phyloP scores from a whole-genome alignment of 2,113 vertebrate genomes.

The Chrysochloris asiatica region DNA sequence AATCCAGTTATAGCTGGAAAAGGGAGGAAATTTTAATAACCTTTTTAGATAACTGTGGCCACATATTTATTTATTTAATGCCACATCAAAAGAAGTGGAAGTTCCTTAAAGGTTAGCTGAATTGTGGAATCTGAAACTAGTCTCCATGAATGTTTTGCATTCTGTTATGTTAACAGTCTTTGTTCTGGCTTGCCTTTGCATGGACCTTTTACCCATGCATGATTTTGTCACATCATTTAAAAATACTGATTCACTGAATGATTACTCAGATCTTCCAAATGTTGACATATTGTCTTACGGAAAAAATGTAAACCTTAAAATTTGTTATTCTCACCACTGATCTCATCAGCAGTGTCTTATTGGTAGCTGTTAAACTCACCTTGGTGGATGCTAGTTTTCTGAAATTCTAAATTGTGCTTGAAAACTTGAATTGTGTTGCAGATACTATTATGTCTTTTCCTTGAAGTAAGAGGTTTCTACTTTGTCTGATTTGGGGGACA shows the following conservation, averaged over 20 bases:
- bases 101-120: not conserved
- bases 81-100: not conserved
- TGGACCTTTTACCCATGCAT: not conserved
- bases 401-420: not conserved
- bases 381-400: not conserved
- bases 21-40: not conserved
- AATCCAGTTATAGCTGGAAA: not conserved
- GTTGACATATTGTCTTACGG: not conserved
- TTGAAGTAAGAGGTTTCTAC: not conserved
- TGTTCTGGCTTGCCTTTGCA: not conserved
- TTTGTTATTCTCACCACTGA: not conserved
- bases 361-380: not conserved
- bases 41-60: not conserved
- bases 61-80: not conserved
- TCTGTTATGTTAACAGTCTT: too few species aligned
- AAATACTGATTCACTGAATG: not conserved
- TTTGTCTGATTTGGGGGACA: conserved; percentile 23
- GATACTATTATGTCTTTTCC: not conserved
- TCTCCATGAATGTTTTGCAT: not conserved
- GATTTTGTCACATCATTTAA: conserved; percentile 24
- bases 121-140: not conserved
- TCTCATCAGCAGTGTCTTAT: not conserved
- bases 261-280: conserved; percentile 8
- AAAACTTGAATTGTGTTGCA: conserved; percentile 9
- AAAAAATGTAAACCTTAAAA: not conserved